These are phyloP conservation scores for Orussus abietinus DNA, from an alignment of 1,140 invertebrate genomes.

Conservation along the genomic window DNA sequence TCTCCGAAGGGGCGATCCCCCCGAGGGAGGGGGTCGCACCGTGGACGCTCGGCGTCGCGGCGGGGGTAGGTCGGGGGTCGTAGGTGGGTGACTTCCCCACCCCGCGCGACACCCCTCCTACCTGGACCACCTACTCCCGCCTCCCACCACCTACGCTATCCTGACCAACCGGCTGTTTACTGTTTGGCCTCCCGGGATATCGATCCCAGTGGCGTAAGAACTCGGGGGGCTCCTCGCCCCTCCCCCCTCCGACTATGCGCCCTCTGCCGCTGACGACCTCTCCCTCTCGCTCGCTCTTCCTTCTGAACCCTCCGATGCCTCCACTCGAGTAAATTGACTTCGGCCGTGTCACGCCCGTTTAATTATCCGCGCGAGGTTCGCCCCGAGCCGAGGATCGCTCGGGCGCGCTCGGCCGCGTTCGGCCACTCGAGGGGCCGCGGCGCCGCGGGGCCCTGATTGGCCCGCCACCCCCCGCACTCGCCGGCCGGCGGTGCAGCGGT, in stretches of 20 bases:
- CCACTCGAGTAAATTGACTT: slow-evolving; percentile 37
- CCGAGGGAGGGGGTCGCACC: too few species aligned
- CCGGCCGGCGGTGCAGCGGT: too few species aligned
- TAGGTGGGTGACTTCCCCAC: background rate
- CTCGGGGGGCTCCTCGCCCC: slow-evolving; percentile 19
- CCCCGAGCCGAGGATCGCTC: slow-evolving; percentile 8
- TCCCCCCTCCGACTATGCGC: background rate
- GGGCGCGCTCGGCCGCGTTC: background rate
- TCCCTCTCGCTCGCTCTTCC: background rate
- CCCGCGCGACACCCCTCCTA: slow-evolving; percentile 12
- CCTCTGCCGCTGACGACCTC: background rate
- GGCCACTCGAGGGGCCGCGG: slow-evolving; percentile 16
- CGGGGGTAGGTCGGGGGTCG: too few species aligned
- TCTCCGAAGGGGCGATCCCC: too few species aligned
- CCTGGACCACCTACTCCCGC: slow-evolving; percentile 18
- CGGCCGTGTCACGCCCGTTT: slow-evolving; percentile 26
- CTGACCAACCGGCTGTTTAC: slow-evolving; percentile 56
- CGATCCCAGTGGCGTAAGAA: slow-evolving; percentile 53
- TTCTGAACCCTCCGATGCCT: slow-evolving; percentile 18
- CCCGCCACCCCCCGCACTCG: too few species aligned
- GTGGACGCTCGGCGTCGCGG: too few species aligned
- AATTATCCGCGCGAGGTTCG: slow-evolving; percentile 33
- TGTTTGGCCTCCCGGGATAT: slow-evolving; percentile 55
- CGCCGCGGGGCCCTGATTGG: too few species aligned
- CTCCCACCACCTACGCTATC: slow-evolving; percentile 35